phyloP scores from a whole-genome alignment of 1,140 invertebrate genomes.

The Penaeus vannamei region DNA sequence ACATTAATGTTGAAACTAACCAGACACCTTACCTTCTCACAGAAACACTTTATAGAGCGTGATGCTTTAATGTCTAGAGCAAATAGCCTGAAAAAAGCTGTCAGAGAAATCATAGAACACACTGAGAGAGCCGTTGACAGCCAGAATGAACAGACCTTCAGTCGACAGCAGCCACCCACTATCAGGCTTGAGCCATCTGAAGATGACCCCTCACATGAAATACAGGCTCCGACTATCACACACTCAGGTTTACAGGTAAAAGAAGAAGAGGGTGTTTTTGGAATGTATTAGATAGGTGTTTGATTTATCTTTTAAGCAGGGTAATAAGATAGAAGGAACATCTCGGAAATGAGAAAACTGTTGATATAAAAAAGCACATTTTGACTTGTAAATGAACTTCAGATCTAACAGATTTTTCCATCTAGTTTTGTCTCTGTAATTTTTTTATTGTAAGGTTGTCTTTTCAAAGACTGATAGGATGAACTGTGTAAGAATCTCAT shows the following conservation, averaged over 20 bases:
- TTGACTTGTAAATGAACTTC: too few species aligned
- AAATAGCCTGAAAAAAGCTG: constrained; percentile 90
- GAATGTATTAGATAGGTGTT: too few species aligned
- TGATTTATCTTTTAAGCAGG: too few species aligned
- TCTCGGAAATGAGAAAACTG: too few species aligned
- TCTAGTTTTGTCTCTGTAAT: too few species aligned
- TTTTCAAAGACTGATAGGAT: too few species aligned
- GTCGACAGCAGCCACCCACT: constrained; percentile 35
- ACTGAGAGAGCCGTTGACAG: constrained; percentile 80
- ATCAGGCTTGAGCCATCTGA: constrained; percentile 53
- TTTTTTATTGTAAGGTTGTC: too few species aligned
- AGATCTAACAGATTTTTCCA: too few species aligned
- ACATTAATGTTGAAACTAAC: not conserved
- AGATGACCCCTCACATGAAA: constrained; percentile 5
- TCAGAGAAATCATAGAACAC: constrained; percentile 86
- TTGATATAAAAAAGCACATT: too few species aligned
- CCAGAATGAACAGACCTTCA: constrained; percentile 70
- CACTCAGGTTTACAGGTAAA: constrained; percentile 49
- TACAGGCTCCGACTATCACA: not conserved
- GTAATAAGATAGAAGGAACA: too few species aligned
- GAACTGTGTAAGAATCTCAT: too few species aligned
- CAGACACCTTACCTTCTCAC: not conserved
- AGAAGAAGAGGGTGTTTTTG: too few species aligned
- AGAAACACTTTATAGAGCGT: constrained; percentile 70
- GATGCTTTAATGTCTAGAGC: constrained; percentile 77